phyloP scores from a whole-genome alignment of 2,888 invertebrate genomes.

The Philhelius pedissequus region DNA sequence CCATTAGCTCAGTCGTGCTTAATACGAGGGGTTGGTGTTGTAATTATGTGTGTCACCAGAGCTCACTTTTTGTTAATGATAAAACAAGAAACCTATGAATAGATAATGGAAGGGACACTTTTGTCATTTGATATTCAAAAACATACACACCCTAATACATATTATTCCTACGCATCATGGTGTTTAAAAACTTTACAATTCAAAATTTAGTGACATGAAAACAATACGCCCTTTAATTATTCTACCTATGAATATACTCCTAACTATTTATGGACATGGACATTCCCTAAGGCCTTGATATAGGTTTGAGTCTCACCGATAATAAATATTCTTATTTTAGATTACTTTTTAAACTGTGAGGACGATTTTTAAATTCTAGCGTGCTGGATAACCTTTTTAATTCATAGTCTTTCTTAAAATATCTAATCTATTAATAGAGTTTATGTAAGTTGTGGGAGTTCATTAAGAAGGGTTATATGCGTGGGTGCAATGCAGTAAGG shows the following conservation, averaged over 20 bases:
- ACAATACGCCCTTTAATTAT: conserved; percentile 19
- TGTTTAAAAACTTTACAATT: conserved; percentile 53
- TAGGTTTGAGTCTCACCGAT: background rate
- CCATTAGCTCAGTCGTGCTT: conserved; percentile 26
- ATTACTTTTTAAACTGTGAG: background rate
- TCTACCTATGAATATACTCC: too few species aligned
- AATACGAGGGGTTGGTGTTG: conserved; percentile 6
- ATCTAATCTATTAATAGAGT: background rate
- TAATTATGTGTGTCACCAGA: conserved; percentile 48
- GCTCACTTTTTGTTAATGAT: background rate
- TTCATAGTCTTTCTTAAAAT: background rate
- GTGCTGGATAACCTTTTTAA: background rate
- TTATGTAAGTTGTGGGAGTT: background rate
- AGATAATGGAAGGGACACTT: background rate
- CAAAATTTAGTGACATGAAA: conserved; percentile 16
- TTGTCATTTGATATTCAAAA: conserved; percentile 40
- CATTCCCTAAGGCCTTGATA: background rate
- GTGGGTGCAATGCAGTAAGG: too few species aligned
- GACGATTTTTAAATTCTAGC: background rate
- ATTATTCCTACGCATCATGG: background rate
- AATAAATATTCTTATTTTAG: background rate
- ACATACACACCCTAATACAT: background rate
- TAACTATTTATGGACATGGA: background rate
- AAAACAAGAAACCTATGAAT: conserved; percentile 11
- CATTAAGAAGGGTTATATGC: too few species aligned